Evolutionary conservation across 2,113 vertebrate genomes (phyloP), one percentile per base, ranked within the genome.

Genomic region (Takifugu bimaculatus): DNA sequence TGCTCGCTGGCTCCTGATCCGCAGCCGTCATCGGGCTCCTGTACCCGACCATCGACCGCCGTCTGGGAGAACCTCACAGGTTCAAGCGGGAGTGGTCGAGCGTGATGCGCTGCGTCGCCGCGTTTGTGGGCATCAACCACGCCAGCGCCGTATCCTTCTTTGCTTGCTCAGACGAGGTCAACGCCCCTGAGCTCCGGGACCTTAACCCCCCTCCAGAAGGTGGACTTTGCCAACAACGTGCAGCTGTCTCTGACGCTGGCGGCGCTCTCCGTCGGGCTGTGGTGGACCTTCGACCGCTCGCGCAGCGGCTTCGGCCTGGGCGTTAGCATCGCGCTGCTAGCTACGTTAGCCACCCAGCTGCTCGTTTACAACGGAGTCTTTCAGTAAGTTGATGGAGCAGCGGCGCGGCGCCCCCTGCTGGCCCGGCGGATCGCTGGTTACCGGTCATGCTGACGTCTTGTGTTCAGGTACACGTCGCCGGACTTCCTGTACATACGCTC

Each of bases 81-180:
- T 96, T 98, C 85, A 98, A 98, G 83, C 90, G 95, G 70, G 96
- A 98, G 77, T 98, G 96, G 96, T 98, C 96, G 74, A 98, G 94
- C 68, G 96, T 98, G 60, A 97, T 98, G 94, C 93, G 96, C 80
- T 98, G 96, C 12, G 95, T 98, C 61, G 96, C 96, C 1, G 96
- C 96, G 79, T 98, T 98, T 80, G 95, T 98, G 81, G 96, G 96
- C 68, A 98, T 98, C 85, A 98, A 98, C 88, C 96, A 98, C 14
- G 96, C 96, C 77, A 98, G 96, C 1, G 96, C 96, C 86, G 93
- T 98, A 98, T 98, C 96, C 94, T 95, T 91, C 49, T 15, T 9
- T 26, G 20, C 5, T 39, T 1, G 35, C 5, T 39, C 35, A 39
- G 35, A 50, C 12, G 20, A 20, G 20, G 4, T 50, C 48, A 50